Conservation (phyloP, 1,140 invertebrate genomes). For the Euglossa dilemma region DNA sequence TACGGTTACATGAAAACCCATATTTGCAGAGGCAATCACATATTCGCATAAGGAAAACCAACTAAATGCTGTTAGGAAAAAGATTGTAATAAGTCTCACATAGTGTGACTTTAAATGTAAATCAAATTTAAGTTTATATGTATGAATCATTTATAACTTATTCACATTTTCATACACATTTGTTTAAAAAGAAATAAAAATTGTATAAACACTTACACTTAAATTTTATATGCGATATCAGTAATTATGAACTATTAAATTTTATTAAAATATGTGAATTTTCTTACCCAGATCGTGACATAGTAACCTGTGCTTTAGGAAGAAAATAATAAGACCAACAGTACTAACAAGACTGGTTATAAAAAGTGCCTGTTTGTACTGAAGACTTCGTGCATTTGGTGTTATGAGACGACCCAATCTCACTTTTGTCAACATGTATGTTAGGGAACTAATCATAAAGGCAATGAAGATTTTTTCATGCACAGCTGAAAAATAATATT, state of each 20-base stretch:
- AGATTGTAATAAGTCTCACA: slow-evolving; percentile 48
- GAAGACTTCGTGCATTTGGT: slow-evolving; percentile 84
- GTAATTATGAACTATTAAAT: not conserved
- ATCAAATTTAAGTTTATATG: slow-evolving; percentile 16
- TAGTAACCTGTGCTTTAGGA: slow-evolving; percentile 92
- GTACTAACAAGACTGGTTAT: slow-evolving; percentile 90
- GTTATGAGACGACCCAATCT: slow-evolving; percentile 81
- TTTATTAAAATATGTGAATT: slow-evolving; percentile 38
- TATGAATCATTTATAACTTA: slow-evolving; percentile 3
- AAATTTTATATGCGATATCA: not conserved
- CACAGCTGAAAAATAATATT: slow-evolving; percentile 86
- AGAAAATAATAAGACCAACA: slow-evolving; percentile 91
- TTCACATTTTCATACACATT: slow-evolving; percentile 5
- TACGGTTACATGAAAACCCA: slow-evolving; percentile 94
- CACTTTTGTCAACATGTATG: slow-evolving; percentile 90
- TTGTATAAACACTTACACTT: not conserved
- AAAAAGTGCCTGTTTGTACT: slow-evolving; percentile 89
- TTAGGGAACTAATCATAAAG: slow-evolving; percentile 94
- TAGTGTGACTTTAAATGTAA: not conserved
- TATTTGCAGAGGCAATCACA: slow-evolving; percentile 93
- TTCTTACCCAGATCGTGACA: slow-evolving; percentile 93
- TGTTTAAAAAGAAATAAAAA: not conserved
- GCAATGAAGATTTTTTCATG: slow-evolving; percentile 96
- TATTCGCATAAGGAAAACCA: slow-evolving; percentile 97
- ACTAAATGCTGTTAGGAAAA: slow-evolving; percentile 90